Evolutionary conservation across 2,113 vertebrate species (phyloP).

Genomic region (Daubentonia madagascariensis): DNA sequence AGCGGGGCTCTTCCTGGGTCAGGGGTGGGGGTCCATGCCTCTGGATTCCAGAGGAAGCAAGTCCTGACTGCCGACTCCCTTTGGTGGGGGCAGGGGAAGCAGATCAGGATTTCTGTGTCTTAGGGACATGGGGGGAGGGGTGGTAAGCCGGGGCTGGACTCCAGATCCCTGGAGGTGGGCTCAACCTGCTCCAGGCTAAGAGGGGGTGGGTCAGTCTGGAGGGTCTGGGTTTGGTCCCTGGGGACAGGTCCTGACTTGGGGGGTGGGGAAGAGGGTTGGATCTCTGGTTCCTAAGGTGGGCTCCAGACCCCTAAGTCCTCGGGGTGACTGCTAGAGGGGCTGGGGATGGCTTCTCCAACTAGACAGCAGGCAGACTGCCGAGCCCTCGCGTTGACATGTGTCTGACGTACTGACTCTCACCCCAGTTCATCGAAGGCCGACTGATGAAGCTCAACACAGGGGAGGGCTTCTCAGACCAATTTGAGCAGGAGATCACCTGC

Average conservation of each 20-base stretch:
- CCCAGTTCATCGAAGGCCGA: constrained; percentile 90
- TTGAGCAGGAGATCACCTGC: constrained; percentile 89
- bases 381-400: rapidly evolving
- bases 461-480: constrained; percentile 88
- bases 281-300: background rate
- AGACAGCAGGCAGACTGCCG: background rate
- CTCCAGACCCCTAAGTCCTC: background rate
- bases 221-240: background rate
- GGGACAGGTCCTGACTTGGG: background rate
- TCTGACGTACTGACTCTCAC: background rate
- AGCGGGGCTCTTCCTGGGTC: background rate
- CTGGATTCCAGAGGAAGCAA: background rate
- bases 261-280: too few relatives aligned
- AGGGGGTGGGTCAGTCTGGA: background rate
- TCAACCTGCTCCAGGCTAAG: background rate
- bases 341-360: background rate
- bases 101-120: background rate
- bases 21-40: rapidly evolving
- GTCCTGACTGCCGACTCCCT: background rate
- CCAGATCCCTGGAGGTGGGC: background rate
- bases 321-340: background rate
- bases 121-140: too few relatives aligned
- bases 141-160: background rate
- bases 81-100: background rate
- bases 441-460: constrained; percentile 89